phyloP scores from a whole-genome alignment of 2,888 invertebrate species.

The Tryphoninae sp. region DNA sequence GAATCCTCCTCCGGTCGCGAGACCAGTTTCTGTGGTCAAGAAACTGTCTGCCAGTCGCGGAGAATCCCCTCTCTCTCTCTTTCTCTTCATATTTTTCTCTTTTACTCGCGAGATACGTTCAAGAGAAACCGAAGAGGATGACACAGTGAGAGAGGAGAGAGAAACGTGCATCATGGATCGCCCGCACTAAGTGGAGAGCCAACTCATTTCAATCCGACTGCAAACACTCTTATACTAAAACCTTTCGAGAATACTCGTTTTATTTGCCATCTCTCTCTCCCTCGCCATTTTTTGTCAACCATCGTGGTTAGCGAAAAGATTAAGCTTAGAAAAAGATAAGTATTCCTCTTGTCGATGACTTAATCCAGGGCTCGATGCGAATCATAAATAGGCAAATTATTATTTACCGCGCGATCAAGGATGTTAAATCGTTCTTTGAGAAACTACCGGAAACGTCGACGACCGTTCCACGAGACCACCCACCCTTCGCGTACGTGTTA shows the following conservation, averaged over 20 bases:
- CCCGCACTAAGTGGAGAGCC: constrained; percentile 53
- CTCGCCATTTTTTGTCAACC: not conserved
- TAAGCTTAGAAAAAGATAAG: not conserved
- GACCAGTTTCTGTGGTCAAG: constrained; percentile 56
- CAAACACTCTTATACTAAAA: constrained; percentile 44
- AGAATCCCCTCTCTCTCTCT: constrained; percentile 20
- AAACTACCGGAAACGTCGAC: constrained; percentile 14
- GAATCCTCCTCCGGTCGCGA: not conserved
- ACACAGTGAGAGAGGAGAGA: not conserved
- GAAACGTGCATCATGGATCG: constrained; percentile 46
- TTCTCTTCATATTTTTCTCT: constrained; percentile 19
- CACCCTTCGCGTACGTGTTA: constrained; percentile 30
- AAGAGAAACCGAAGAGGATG: not conserved
- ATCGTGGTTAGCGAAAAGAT: not conserved
- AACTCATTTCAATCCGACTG: constrained; percentile 53
- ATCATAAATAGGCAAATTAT: not conserved
- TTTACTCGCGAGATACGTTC: constrained; percentile 15
- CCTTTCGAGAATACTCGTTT: constrained; percentile 34
- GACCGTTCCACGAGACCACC: constrained; percentile 34
- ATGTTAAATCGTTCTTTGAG: not conserved
- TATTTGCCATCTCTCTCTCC: not conserved
- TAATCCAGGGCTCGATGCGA: not conserved
- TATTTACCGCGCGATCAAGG: not conserved
- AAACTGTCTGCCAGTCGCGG: constrained; percentile 19
- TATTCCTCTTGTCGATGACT: not conserved